phyloP scores from a whole-genome alignment of 2,113 vertebrate genomes.

The Anguilla rostrata region DNA sequence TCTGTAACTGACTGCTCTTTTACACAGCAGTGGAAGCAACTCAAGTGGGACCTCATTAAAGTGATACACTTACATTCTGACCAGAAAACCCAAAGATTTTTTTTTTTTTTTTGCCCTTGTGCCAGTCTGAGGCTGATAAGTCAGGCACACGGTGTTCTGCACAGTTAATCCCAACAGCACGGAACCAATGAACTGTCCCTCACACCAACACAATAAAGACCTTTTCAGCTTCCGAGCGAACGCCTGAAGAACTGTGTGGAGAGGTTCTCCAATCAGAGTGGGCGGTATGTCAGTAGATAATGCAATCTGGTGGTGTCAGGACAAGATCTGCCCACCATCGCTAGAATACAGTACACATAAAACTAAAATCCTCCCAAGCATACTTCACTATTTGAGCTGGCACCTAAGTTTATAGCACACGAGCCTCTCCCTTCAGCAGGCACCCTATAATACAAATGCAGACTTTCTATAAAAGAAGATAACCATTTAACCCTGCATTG shows the following conservation, averaged over 20 bases:
- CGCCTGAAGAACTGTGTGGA: background rate
- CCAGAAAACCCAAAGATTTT: background rate
- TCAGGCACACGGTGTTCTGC: slow-evolving; percentile 19
- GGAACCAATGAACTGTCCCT: background rate
- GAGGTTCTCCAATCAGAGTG: background rate
- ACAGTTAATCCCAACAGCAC: slow-evolving; percentile 22
- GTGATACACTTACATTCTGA: background rate
- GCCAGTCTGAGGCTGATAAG: background rate
- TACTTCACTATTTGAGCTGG: background rate
- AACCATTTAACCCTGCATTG: too few species aligned
- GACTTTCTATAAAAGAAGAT: too few species aligned
- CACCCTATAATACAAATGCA: too few species aligned
- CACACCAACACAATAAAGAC: background rate
- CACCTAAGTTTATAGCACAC: background rate
- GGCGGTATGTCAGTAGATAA: background rate
- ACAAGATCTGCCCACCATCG: background rate
- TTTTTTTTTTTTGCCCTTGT: background rate
- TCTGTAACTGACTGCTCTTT: background rate
- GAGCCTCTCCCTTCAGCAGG: background rate
- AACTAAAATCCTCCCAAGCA: too few species aligned
- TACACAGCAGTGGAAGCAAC: background rate
- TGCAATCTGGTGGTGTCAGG: background rate
- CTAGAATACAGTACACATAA: background rate
- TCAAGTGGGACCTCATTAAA: background rate
- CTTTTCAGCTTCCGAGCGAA: background rate